phyloP scores from a whole-genome alignment of 2,888 invertebrate genomes.

The Caenorhabditis sulstoni region DNA sequence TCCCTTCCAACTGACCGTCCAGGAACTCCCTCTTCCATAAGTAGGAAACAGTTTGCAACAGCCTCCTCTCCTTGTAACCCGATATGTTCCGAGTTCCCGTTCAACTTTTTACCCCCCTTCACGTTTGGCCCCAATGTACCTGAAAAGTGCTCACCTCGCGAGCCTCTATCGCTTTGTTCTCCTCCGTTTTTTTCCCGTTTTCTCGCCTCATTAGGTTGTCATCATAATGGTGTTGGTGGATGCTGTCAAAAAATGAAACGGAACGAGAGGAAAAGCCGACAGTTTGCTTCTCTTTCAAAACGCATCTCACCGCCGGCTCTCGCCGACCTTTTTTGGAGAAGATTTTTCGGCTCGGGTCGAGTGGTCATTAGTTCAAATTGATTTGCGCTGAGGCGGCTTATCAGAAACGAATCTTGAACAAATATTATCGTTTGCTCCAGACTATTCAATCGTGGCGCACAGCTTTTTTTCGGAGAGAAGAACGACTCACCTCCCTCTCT shows the following conservation, averaged over 20 bases:
- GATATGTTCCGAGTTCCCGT: conserved; percentile 9
- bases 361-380: conserved; percentile 46
- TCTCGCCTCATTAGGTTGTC: conserved; percentile 27
- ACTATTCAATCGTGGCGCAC: conserved; percentile 46
- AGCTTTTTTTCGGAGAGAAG: conserved; percentile 38
- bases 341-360: conserved; percentile 6
- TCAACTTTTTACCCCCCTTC: neutral
- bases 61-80: neutral
- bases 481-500: conserved; percentile 14
- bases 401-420: conserved; percentile 56
- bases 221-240: conserved; percentile 13
- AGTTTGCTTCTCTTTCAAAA: conserved; percentile 27
- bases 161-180: neutral
- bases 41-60: neutral
- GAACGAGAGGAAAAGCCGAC: conserved; percentile 25
- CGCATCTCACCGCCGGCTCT: neutral
- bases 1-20: neutral
- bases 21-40: too few relatives aligned
- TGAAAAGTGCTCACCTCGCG: neutral
- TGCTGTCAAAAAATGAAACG: conserved; percentile 48
- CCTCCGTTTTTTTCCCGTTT: neutral
- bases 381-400: conserved; percentile 42
- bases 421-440: conserved; percentile 55
- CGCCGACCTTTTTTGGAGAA: conserved; percentile 27
- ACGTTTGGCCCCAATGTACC: neutral